Evolutionary conservation across 2,888 invertebrate species (phyloP).

Genomic region (Eucriotettix oculatus): DNA sequence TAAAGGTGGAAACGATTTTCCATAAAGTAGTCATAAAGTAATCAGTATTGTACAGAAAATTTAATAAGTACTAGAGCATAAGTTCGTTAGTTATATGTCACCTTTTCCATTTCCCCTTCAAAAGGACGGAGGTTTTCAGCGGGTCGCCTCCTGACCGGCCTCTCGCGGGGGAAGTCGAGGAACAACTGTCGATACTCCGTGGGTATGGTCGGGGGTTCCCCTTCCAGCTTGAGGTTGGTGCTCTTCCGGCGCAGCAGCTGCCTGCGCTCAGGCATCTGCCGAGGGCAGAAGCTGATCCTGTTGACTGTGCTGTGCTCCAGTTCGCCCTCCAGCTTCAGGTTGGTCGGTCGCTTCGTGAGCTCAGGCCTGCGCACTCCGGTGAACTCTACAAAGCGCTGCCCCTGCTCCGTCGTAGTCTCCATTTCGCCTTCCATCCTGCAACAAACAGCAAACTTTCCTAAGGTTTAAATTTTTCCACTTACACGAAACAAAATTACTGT

Average conservation of each 20-base stretch:
- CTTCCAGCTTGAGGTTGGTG: not conserved
- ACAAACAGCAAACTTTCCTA: too few relatives aligned
- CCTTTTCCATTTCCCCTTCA: not conserved
- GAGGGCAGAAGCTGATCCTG: not conserved
- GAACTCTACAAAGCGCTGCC: not conserved
- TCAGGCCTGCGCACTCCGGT: conserved; percentile 22
- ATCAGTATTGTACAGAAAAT: too few relatives aligned
- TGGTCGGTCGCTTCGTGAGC: conserved; percentile 25
- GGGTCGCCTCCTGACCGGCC: not conserved
- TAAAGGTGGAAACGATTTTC: too few relatives aligned
- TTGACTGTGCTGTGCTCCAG: conserved; percentile 24
- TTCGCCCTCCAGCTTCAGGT: conserved; percentile 32
- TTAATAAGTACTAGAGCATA: too few relatives aligned
- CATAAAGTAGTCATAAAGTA: too few relatives aligned
- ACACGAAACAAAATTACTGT: too few relatives aligned
- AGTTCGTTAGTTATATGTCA: not conserved
- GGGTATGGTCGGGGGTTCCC: not conserved
- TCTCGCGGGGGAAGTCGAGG: not conserved
- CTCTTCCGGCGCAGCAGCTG: not conserved
- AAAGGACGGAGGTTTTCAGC: not conserved
- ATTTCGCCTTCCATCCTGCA: not conserved
- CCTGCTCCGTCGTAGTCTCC: not conserved
- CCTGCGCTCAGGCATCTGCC: not conserved
- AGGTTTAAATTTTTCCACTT: too few relatives aligned
- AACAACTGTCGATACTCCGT: not conserved